A percentile compares a stretch with the other conserved stretches of the same genome.
Conservation (phyloP, 2,113 vertebrate genomes). For the Plecotus auritus region DNA sequence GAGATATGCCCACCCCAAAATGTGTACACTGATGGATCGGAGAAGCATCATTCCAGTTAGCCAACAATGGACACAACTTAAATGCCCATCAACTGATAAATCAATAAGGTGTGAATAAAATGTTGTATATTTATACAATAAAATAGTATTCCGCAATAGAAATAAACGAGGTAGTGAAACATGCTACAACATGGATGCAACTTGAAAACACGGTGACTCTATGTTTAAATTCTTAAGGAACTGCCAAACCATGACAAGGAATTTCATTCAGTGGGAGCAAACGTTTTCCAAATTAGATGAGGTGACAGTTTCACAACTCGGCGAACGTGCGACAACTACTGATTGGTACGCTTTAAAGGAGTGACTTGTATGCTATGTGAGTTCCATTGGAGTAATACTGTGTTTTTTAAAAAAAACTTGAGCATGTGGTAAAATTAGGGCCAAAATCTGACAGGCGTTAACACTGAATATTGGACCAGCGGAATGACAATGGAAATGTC, state of each 20-base stretch:
- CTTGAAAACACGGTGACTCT: background rate
- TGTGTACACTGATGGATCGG: background rate
- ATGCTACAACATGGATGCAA: background rate
- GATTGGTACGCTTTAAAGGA: background rate
- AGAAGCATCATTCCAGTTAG: background rate
- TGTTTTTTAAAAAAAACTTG: background rate
- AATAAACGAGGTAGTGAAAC: background rate
- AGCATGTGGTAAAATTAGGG: background rate
- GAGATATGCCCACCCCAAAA: background rate
- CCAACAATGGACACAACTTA: background rate
- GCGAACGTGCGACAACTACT: background rate
- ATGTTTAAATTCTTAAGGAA: background rate
- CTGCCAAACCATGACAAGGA: background rate
- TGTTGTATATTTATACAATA: background rate
- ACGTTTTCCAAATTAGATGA: background rate
- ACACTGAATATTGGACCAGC: background rate
- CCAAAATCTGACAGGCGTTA: background rate
- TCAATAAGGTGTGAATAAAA: background rate
- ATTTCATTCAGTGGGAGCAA: background rate
- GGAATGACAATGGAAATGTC: background rate
- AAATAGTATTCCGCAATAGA: background rate
- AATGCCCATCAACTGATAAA: background rate
- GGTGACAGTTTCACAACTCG: background rate
- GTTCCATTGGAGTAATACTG: background rate
- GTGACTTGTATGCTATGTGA: background rate